Evolutionary conservation across 2,113 vertebrate species (phyloP), one percentile per base, ranked within the genome.

Genomic region (Pyxicephalus adspersus): DNA sequence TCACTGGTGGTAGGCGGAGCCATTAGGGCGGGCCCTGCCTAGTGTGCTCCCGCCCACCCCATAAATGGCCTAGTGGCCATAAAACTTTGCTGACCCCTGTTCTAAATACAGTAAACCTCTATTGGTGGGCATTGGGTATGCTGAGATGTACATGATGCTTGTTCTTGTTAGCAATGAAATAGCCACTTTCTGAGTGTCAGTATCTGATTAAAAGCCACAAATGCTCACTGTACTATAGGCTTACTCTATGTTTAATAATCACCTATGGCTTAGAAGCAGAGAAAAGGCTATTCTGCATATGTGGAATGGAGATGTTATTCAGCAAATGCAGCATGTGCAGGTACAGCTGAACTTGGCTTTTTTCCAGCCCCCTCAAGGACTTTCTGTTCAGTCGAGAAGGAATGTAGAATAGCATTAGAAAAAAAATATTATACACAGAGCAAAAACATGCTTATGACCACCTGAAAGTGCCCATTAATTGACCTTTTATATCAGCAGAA

Each of bases 61-160:
- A n/a, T n/a, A n/a, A n/a, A n/a, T n/a, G n/a, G n/a, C n/a, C n/a
- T n/a, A n/a, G n/a, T n/a, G n/a, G n/a, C n/a, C n/a, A n/a, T n/a
- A n/a, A n/a, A n/a, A n/a, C n/a, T n/a, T n/a, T n/a, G n/a, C n/a
- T n/a, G n/a, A n/a, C n/a, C n/a, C n/a, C n/a, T n/a, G n/a, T 15
- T 45, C 11, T 13, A 8, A 45, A 45, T 45, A 45, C 5, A 38
- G 34, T 38, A 38, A 9, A 9, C 34, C 34, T 38, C 34, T 38
- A 7, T 74, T 81, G 78, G 20, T 81, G 61, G 19, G 60, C 57
- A 64, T 81, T 26, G 18, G 31, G 61, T 45, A 50, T 45, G 61
- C 22, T n/a, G 78, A 73, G 26, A 80, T 80, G 57, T 34, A 31
- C 73, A 34, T 55, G 60, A 51, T 66, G 52, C 29, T 57, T 75